Conservation (phyloP, 2,113 vertebrate genomes). For the Vidua macroura region DNA sequence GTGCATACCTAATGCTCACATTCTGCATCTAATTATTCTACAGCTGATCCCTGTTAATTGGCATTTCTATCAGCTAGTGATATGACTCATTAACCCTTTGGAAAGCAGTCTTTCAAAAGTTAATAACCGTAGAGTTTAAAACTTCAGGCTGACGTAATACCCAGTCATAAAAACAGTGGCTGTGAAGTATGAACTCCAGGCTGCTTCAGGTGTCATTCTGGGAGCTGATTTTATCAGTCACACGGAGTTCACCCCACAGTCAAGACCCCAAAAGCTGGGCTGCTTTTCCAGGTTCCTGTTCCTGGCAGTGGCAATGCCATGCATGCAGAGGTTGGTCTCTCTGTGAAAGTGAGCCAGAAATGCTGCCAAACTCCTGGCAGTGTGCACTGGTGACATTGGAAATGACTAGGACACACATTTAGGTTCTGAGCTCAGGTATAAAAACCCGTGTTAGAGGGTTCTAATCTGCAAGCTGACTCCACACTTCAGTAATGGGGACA, state of each 20-base stretch:
- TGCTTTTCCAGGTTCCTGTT: background rate
- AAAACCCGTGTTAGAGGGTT: background rate
- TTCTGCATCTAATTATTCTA: slow-evolving; percentile 41
- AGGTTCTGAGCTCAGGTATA: background rate
- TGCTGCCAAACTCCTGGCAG: background rate
- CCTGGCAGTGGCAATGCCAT: background rate
- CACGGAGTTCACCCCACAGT: background rate
- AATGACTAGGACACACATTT: background rate
- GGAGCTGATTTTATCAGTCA: background rate
- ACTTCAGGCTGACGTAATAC: background rate
- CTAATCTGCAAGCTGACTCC: background rate
- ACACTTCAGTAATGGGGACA: background rate
- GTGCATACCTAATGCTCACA: slow-evolving; percentile 37
- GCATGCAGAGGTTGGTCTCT: background rate
- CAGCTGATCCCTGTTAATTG: slow-evolving; percentile 42
- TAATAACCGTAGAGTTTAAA: background rate
- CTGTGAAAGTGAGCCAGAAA: background rate
- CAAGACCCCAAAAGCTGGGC: accelerated
- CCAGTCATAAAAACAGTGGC: background rate
- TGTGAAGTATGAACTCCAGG: background rate
- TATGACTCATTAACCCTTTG: slow-evolving; percentile 43
- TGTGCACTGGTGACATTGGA: background rate
- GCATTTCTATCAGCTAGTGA: slow-evolving; percentile 4
- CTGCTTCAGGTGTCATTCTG: background rate
- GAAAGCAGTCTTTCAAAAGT: slow-evolving; percentile 17